Evolutionary conservation across 1,140 invertebrate genomes (phyloP).

Genomic region (Penaeus chinensis): DNA sequence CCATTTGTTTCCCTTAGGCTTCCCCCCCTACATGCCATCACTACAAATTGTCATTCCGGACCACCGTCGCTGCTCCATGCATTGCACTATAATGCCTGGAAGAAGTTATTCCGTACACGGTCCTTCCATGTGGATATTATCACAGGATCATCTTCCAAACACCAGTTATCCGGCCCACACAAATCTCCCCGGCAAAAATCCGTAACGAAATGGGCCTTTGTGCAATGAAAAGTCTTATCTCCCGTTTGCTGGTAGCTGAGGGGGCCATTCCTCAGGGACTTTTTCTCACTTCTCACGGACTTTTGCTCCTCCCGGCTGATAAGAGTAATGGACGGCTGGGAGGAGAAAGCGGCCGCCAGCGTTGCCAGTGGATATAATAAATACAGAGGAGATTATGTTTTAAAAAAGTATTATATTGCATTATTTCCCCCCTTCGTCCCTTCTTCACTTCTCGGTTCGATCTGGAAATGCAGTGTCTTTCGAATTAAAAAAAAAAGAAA

Average conservation of each 20-base stretch:
- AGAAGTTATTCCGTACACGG: conserved; percentile 54
- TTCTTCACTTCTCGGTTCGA: too few relatives aligned
- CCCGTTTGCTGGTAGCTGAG: conserved; percentile 51
- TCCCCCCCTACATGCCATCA: not conserved
- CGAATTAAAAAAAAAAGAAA: too few relatives aligned
- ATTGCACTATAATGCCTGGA: conserved; percentile 28
- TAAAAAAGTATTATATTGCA: not conserved
- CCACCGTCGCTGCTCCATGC: conserved; percentile 25
- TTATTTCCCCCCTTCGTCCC: too few relatives aligned
- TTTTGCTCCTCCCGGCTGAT: conserved; percentile 54
- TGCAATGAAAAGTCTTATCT: conserved; percentile 60
- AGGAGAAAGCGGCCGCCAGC: conserved; percentile 17
- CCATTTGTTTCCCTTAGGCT: not conserved
- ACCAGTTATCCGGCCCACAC: conserved; percentile 54
- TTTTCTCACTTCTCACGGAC: conserved; percentile 56
- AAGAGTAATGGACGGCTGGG: conserved; percentile 57
- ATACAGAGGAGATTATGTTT: conserved; percentile 29
- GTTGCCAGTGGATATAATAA: conserved; percentile 45
- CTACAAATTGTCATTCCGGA: conserved; percentile 31
- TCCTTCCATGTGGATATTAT: conserved; percentile 54
- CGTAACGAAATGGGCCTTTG: conserved; percentile 58
- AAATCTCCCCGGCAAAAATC: conserved; percentile 48
- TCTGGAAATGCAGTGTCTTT: too few relatives aligned
- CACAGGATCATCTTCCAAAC: conserved; percentile 59
- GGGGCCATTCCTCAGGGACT: conserved; percentile 54